Conservation (phyloP, 2,888 invertebrate species). For the Chymomyza caudatula region DNA sequence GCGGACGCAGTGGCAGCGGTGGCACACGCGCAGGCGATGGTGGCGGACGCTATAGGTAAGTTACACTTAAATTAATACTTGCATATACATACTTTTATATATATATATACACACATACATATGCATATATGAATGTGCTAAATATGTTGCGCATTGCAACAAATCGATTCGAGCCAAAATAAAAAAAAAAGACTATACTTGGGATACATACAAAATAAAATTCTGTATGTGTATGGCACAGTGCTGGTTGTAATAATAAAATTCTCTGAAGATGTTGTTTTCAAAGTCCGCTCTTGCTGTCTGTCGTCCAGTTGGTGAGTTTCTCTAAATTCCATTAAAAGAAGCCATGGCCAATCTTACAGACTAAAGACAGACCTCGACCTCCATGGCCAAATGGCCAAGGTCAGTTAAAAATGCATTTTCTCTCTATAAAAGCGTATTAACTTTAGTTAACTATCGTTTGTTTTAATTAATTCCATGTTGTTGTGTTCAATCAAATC, state of each 20-base stretch:
- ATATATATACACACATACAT: constrained; percentile 8
- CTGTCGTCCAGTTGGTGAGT: not conserved
- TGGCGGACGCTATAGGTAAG: constrained; percentile 75
- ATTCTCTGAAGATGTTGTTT: not conserved
- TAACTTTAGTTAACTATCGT: not conserved
- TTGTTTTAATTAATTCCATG: constrained; percentile 26
- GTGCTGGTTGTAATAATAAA: not conserved
- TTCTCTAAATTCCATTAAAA: not conserved
- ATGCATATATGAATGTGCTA: constrained; percentile 17
- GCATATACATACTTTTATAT: constrained; percentile 11
- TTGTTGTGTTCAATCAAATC: constrained; percentile 11
- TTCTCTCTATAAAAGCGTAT: not conserved
- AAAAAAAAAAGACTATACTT: constrained; percentile 11
- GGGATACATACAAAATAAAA: constrained; percentile 46
- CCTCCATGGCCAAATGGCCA: not conserved
- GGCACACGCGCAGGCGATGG: constrained; percentile 69
- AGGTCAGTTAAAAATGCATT: not conserved
- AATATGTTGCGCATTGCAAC: constrained; percentile 29
- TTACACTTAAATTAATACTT: constrained; percentile 14
- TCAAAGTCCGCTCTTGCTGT: not conserved
- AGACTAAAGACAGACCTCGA: not conserved
- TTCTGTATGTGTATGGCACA: constrained; percentile 20
- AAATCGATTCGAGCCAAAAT: constrained; percentile 56
- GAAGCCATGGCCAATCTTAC: not conserved
- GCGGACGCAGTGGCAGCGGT: constrained; percentile 60